Evolutionary conservation across 2,888 invertebrate genomes (phyloP).

Genomic region (Aleiodes leptofemur): DNA sequence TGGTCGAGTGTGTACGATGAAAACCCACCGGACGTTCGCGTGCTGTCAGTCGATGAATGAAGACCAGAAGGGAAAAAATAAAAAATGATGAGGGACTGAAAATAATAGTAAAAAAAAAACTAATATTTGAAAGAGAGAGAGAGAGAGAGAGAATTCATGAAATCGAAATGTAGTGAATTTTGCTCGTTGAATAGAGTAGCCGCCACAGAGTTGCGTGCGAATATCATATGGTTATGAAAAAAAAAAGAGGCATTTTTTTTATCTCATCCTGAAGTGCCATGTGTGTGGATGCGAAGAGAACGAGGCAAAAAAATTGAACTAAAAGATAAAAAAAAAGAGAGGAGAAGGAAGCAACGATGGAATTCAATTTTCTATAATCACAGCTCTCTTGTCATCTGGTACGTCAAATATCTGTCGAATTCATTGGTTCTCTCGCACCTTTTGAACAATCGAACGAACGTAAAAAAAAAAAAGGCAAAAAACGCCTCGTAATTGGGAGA

Average conservation of each 20-base stretch:
- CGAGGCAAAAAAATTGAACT: constrained; percentile 20
- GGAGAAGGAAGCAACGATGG: neutral
- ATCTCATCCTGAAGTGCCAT: constrained; percentile 23
- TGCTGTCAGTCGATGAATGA: constrained; percentile 38
- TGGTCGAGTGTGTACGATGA: constrained; percentile 35
- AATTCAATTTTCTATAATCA: constrained; percentile 31
- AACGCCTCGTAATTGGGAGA: constrained; percentile 18
- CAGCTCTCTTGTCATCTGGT: constrained; percentile 25
- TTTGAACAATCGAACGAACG: neutral
- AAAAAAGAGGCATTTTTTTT: constrained; percentile 3
- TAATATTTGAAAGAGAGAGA: constrained; percentile 3
- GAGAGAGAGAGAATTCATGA: constrained; percentile 17
- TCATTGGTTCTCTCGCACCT: neutral
- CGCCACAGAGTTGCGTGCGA: constrained; percentile 26
- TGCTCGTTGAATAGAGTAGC: constrained; percentile 22
- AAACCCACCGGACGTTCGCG: constrained; percentile 40
- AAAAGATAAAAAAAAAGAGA: neutral
- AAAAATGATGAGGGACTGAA: constrained; percentile 7
- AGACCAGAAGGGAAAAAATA: neutral
- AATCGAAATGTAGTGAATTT: constrained; percentile 9
- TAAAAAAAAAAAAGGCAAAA: neutral
- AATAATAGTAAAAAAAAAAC: neutral
- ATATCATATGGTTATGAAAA: constrained; percentile 9
- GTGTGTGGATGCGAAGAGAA: neutral
- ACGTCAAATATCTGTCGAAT: constrained; percentile 29